Conservation (phyloP, 2,113 vertebrate genomes). For the Pseudopipra pipra region DNA sequence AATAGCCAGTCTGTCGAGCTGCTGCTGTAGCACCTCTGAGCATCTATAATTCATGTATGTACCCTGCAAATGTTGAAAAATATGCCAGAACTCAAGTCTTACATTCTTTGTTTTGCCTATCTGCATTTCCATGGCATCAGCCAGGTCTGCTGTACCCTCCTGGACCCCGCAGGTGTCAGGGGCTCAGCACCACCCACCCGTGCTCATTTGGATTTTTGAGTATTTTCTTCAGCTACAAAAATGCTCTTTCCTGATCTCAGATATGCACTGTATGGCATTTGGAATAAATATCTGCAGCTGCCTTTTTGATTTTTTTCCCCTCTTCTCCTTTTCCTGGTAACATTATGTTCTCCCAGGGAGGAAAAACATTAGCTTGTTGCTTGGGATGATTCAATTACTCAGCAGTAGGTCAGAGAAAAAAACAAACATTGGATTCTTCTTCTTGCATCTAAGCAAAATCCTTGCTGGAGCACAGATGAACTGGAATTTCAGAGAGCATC, state of each 20-base stretch:
- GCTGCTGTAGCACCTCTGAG: neutral
- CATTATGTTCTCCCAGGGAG: constrained; percentile 28
- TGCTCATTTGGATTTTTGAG: neutral
- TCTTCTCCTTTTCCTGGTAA: neutral
- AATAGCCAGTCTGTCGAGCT: neutral
- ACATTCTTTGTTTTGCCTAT: neutral
- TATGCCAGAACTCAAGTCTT: neutral
- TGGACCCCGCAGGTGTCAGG: neutral
- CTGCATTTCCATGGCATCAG: neutral
- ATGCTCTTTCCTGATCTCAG: neutral
- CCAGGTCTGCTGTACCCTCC: neutral
- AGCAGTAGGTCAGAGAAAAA: constrained; percentile 24
- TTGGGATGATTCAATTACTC: constrained; percentile 54
- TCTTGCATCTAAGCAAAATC: neutral
- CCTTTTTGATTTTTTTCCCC: neutral
- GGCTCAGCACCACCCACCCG: neutral
- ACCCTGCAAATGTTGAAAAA: neutral
- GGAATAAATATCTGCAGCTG: constrained; percentile 29
- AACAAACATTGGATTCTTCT: neutral
- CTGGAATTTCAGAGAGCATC: neutral
- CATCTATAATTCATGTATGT: neutral
- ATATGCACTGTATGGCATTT: neutral
- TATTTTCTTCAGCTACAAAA: neutral
- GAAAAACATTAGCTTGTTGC: constrained; percentile 29
- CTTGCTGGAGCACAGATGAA: neutral